Percentiles rank a stretch among this genome's conserved stretches.
phyloP scores from a whole-genome alignment of 37 sponge, comb jelly and placozoan genomes.

The Theonella swinhoei region DNA sequence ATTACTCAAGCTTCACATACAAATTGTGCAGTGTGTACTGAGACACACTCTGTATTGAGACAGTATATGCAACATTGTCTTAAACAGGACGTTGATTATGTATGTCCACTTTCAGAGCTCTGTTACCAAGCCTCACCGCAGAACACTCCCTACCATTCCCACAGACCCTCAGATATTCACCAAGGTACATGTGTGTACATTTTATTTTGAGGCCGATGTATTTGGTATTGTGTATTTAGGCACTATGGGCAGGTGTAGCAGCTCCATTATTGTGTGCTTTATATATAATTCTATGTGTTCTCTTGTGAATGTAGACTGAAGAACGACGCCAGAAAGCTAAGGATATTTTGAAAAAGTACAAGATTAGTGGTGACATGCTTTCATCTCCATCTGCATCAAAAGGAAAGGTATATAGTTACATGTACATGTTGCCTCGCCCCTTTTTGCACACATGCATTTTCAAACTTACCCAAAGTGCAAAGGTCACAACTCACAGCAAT shows the following conservation, averaged over 20 bases:
- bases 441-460: not conserved
- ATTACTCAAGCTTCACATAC: no score
- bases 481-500: not conserved
- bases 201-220: not conserved
- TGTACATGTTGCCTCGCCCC: not conserved
- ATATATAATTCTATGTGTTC: not conserved
- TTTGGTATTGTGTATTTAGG: no score
- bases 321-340: conserved; percentile 26
- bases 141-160: no score
- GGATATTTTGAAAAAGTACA: conserved; percentile 35
- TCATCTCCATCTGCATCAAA: not conserved
- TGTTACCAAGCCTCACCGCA: no score
- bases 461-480: not conserved
- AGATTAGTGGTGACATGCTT: not conserved
- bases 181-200: no score
- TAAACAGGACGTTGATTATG: no score
- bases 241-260: no score
- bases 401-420: not conserved
- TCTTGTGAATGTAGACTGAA: not conserved
- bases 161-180: no score
- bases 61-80: no score
- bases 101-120: no score
- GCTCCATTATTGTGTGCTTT: conserved; percentile 23
- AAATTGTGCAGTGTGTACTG: no score
- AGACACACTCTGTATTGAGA: no score